phyloP scores from a whole-genome alignment of 2,113 vertebrate genomes.

The Muscicapa adusta region DNA sequence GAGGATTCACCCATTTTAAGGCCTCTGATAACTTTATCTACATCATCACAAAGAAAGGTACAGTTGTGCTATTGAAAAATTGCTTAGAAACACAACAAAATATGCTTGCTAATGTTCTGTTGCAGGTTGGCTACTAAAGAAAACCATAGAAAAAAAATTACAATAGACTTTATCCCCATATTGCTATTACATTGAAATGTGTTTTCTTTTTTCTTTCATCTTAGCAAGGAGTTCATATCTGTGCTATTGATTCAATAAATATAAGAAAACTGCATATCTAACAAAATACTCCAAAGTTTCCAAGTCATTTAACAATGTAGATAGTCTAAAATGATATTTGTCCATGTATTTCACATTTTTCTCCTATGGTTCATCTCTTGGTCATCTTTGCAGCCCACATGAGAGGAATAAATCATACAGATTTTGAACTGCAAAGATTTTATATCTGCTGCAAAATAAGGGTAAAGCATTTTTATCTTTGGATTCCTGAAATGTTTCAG shows the following conservation, averaged over 20 bases:
- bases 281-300: neutral
- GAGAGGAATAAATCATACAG: neutral
- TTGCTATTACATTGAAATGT: neutral
- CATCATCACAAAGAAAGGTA: neutral
- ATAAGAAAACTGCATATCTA: neutral
- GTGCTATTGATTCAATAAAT: neutral
- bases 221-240: neutral
- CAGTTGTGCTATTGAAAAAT: neutral
- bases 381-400: neutral
- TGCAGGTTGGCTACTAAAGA: neutral
- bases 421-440: constrained; percentile 27
- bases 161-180: neutral
- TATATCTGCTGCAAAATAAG: neutral
- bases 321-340: neutral
- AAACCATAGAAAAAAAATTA: neutral
- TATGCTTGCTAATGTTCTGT: neutral
- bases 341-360: neutral
- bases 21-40: neutral
- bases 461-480: constrained; percentile 10
- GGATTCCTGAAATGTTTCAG: neutral
- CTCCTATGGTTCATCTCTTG: neutral
- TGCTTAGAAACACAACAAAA: neutral
- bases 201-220: neutral
- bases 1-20: neutral
- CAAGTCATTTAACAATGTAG: neutral